Conservation (phyloP, 1,140 invertebrate genomes). For the Ceratina australensis region DNA sequence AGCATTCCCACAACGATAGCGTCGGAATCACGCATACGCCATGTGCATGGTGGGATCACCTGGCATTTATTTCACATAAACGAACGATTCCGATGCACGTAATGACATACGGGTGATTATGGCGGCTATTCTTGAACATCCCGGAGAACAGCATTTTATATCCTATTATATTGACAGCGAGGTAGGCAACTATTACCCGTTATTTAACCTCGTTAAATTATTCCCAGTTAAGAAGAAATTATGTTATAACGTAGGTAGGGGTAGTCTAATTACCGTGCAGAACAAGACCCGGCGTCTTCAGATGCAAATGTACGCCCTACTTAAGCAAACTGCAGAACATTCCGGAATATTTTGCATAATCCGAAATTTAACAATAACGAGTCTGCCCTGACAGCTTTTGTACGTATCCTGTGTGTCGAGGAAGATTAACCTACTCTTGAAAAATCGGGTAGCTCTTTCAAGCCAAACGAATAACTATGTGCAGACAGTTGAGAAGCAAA, state of each 20-base stretch:
- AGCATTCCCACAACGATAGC: conserved; percentile 74
- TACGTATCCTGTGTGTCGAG: conserved; percentile 49
- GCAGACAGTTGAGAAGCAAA: too few species aligned
- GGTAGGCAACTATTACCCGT: not conserved
- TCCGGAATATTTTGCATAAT: conserved; percentile 71
- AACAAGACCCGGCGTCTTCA: conserved; percentile 55
- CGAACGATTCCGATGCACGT: conserved; percentile 9
- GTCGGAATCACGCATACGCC: conserved; percentile 73
- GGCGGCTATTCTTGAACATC: too few species aligned
- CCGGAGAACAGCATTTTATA: not conserved
- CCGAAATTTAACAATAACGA: conserved; percentile 72
- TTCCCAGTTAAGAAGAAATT: not conserved
- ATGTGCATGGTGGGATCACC: conserved; percentile 67
- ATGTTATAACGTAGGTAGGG: conserved; percentile 4
- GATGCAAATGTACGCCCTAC: conserved; percentile 68
- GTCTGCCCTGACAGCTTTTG: conserved; percentile 64
- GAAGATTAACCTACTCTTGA: conserved; percentile 72
- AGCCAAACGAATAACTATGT: not conserved
- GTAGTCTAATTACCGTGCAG: conserved; percentile 50
- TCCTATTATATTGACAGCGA: not conserved
- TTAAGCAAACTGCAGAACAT: conserved; percentile 61
- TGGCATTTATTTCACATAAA: conserved; percentile 72
- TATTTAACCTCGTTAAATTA: not conserved
- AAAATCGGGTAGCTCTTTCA: conserved; percentile 40
- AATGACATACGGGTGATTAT: conserved; percentile 4